A percentile compares a stretch with the other conserved stretches of the same genome.
Evolutionary conservation across 2,888 invertebrate species (phyloP).

Genomic region (Folsomia manolachei): DNA sequence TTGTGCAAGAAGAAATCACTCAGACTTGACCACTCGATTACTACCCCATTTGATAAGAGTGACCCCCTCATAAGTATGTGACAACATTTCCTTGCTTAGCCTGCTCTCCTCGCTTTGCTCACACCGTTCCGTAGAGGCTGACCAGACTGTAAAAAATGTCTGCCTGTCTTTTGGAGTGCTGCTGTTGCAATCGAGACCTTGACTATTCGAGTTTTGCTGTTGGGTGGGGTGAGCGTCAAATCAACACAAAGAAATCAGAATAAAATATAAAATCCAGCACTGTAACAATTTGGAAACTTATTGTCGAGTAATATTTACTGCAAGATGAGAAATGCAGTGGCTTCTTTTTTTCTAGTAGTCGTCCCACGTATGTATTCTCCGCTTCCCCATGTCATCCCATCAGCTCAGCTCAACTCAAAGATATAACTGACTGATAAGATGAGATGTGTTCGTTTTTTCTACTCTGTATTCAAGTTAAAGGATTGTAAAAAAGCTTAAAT

Average conservation of each 20-base stretch:
- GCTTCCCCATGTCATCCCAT: neutral
- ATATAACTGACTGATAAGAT: constrained; percentile 8
- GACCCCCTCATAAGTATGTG: constrained; percentile 38
- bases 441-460: neutral
- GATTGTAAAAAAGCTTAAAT: constrained; percentile 21
- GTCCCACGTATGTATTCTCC: neutral
- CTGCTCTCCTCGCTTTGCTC: too few species aligned
- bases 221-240: neutral
- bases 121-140: too few species aligned
- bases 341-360: neutral
- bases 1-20: constrained; percentile 29
- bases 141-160: neutral
- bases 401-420: neutral
- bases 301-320: constrained; percentile 3
- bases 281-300: neutral
- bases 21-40: constrained; percentile 44
- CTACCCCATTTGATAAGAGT: constrained; percentile 45
- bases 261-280: neutral
- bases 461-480: constrained; percentile 10
- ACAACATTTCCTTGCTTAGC: constrained; percentile 14
- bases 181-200: neutral
- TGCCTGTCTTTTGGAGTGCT: neutral
- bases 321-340: neutral
- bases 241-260: neutral
- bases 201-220: neutral